A percentile compares a stretch with the other conserved stretches of the same genome.
Evolutionary conservation across 2,888 invertebrate species (phyloP).

Genomic region (Phortica okadai): DNA sequence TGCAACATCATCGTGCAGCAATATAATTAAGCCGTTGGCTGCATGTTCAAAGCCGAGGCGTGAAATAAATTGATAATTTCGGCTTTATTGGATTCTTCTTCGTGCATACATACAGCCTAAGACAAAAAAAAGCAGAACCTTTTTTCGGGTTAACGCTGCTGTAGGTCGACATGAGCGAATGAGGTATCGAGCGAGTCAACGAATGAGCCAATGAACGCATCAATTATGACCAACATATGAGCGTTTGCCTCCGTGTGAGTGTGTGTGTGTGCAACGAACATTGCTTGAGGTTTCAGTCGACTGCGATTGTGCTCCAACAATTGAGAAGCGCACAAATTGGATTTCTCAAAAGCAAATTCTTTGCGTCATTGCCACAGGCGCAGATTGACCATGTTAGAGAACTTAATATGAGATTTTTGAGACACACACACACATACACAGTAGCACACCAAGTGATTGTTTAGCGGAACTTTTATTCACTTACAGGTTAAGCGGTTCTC

Average conservation of each 20-base stretch:
- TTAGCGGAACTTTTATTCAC: not conserved
- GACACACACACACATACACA: not conserved
- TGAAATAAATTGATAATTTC: slow-evolving; percentile 73
- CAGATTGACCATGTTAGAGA: slow-evolving; percentile 4
- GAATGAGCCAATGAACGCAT: slow-evolving; percentile 38
- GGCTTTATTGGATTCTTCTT: slow-evolving; percentile 65
- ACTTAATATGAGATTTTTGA: not conserved
- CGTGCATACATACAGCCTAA: slow-evolving; percentile 32
- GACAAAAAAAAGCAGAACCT: not conserved
- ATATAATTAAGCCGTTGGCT: slow-evolving; percentile 67
- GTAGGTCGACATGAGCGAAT: slow-evolving; percentile 65
- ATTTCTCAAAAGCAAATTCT: not conserved
- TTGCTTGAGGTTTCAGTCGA: not conserved
- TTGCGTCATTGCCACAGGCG: slow-evolving; percentile 10
- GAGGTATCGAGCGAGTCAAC: slow-evolving; percentile 52
- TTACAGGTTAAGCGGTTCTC: not conserved
- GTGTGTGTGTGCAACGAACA: not conserved
- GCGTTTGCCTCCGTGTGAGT: slow-evolving; percentile 31
- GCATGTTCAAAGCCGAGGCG: slow-evolving; percentile 56
- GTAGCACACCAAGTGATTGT: not conserved
- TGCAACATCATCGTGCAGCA: slow-evolving; percentile 21
- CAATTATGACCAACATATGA: slow-evolving; percentile 21
- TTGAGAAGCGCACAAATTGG: slow-evolving; percentile 21
- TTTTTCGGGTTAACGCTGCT: slow-evolving; percentile 53
- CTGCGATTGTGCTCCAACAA: not conserved